Percentiles rank a stretch among this genome's conserved stretches.
phyloP scores from a whole-genome alignment of 1,140 invertebrate genomes.

The Phymorhynchus buccinoides region DNA sequence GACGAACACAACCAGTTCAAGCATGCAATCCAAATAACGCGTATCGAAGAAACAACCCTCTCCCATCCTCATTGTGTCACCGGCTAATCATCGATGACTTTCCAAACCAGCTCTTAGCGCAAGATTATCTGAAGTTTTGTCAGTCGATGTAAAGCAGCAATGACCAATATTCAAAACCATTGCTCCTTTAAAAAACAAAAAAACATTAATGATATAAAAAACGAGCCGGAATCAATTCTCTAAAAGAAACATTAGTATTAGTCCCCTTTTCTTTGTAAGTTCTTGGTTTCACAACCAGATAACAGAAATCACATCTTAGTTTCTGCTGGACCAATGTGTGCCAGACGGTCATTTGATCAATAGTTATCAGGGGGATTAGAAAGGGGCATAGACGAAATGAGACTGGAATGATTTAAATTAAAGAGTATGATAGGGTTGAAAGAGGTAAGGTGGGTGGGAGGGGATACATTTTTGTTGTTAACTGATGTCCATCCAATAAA shows the following conservation, averaged over 20 bases:
- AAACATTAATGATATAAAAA: no score
- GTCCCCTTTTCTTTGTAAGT: not conserved
- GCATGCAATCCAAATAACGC: not conserved
- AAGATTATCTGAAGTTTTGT: not conserved
- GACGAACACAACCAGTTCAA: not conserved
- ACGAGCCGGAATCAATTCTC: no score
- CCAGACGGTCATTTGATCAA: no score
- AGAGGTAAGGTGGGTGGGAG: not conserved
- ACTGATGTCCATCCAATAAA: no score
- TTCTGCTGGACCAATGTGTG: not conserved
- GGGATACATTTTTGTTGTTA: no score
- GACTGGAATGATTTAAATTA: not conserved
- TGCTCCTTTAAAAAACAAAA: no score
- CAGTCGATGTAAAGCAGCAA: no score
- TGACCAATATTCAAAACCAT: no score
- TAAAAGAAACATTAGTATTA: no score
- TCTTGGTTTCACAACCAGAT: slow-evolving; percentile 1
- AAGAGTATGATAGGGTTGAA: no score
- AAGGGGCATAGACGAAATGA: not conserved
- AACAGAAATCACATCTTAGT: not conserved
- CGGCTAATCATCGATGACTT: not conserved
- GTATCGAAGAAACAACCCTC: not conserved
- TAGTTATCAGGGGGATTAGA: no score
- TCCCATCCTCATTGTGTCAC: not conserved
- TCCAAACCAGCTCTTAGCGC: not conserved